Conservation (phyloP, 2,888 invertebrate species). For the Phyllotreta striolata region DNA sequence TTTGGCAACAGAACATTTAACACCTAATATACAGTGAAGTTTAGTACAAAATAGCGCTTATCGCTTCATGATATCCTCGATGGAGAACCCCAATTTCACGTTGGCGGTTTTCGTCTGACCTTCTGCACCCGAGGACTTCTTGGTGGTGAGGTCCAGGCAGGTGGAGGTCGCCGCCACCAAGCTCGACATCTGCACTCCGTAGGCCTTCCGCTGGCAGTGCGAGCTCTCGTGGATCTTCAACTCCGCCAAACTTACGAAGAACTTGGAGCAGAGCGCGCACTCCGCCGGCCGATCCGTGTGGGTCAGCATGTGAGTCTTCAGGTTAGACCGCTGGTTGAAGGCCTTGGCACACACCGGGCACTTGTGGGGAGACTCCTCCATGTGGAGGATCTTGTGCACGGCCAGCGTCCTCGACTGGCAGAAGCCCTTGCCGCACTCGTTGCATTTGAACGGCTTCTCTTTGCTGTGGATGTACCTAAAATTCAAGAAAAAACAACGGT, state of each 20-base stretch:
- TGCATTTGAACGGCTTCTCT: slow-evolving; percentile 98
- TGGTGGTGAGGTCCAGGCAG: slow-evolving; percentile 55
- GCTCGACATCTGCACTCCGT: slow-evolving; percentile 38
- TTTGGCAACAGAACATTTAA: slow-evolving; percentile 36
- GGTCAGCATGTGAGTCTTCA: slow-evolving; percentile 89
- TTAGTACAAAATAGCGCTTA: slow-evolving; percentile 57
- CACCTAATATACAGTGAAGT: slow-evolving; percentile 1
- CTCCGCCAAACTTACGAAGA: slow-evolving; percentile 55
- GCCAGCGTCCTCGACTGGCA: slow-evolving; percentile 96
- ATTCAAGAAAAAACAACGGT: neutral
- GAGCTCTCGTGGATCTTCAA: slow-evolving; percentile 55
- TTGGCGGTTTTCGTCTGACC: slow-evolving; percentile 56
- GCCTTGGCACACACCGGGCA: slow-evolving; percentile 88
- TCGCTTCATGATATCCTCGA: slow-evolving; percentile 89
- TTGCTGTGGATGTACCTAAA: slow-evolving; percentile 96
- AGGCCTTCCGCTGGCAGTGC: slow-evolving; percentile 42
- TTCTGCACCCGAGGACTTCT: slow-evolving; percentile 32
- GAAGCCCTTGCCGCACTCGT: slow-evolving; percentile 97
- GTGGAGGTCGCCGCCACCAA: slow-evolving; percentile 46
- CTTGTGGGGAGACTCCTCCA: slow-evolving; percentile 93
- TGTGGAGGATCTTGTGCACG: slow-evolving; percentile 92
- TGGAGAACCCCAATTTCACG: slow-evolving; percentile 78
- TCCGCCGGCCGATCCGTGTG: slow-evolving; percentile 74
- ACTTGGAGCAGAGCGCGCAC: slow-evolving; percentile 54
- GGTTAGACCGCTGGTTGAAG: slow-evolving; percentile 91